These are phyloP conservation scores for Macaria notata DNA, from an alignment of 2,888 invertebrate genomes.

Conservation along the genomic window DNA sequence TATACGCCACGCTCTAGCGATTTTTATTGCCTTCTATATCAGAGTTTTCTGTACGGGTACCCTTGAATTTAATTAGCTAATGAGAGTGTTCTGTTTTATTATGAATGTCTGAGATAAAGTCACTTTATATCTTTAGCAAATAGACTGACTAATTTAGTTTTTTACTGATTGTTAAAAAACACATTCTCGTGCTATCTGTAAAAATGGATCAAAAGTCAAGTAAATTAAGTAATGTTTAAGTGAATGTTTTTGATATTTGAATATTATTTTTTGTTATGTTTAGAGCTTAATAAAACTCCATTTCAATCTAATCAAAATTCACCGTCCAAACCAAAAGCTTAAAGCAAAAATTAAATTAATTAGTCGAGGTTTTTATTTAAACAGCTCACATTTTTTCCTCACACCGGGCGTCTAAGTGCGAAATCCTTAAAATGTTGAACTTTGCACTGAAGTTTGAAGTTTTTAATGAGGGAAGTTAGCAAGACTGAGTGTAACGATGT, in stretches of 20 bases:
- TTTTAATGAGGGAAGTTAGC: conserved; percentile 25
- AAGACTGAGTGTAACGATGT: conserved; percentile 16
- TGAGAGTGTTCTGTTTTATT: conserved; percentile 3
- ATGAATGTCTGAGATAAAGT: neutral
- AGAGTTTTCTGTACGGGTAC: conserved; percentile 3
- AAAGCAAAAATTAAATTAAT: neutral
- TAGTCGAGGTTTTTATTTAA: conserved; percentile 3
- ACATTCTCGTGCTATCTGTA: no score
- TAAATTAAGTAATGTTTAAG: no score
- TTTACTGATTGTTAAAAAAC: no score
- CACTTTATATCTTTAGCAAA: no score
- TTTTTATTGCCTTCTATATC: conserved; percentile 14
- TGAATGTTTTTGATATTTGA: no score
- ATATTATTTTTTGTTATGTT: no score
- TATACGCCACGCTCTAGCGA: conserved; percentile 17
- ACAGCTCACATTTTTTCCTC: neutral
- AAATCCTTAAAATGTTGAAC: conserved; percentile 18
- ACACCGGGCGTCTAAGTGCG: conserved; percentile 5
- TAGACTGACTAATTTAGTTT: no score
- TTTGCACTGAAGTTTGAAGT: conserved; percentile 21
- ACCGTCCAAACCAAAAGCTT: no score
- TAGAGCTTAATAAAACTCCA: no score
- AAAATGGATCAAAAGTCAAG: no score
- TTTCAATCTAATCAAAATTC: no score
- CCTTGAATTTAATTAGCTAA: conserved; percentile 14